A percentile compares a stretch with the other conserved stretches of the same genome.
phyloP scores from a whole-genome alignment of 2,797 vertebrate species.

The Brotula barbata region DNA sequence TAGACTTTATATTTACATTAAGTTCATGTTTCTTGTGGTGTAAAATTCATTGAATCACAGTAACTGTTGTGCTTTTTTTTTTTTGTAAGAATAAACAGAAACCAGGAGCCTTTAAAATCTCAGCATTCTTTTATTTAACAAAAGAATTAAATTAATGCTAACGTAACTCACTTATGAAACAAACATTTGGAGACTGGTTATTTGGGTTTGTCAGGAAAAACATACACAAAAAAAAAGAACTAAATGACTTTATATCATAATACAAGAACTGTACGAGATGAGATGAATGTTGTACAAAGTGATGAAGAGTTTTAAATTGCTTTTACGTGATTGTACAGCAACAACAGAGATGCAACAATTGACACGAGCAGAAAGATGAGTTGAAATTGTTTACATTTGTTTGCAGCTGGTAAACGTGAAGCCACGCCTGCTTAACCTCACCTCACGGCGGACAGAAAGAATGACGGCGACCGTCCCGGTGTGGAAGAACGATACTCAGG shows the following conservation, averaged over 20 bases:
- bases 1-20: constrained; percentile 17
- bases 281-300: constrained; percentile 60
- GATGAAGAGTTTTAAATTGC: neutral
- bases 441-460: no score
- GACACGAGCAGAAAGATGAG: no score
- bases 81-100: neutral
- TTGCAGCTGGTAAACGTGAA: constrained; percentile 4
- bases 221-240: constrained; percentile 41
- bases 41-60: no score
- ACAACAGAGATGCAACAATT: no score
- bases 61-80: no score
- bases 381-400: neutral
- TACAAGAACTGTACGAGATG: constrained; percentile 54
- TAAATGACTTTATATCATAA: constrained; percentile 42
- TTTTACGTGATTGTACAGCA: constrained; percentile 40
- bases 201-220: constrained; percentile 50
- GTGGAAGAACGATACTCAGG: no score
- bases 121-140: constrained; percentile 67
- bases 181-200: constrained; percentile 46
- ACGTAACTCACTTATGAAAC: constrained; percentile 37
- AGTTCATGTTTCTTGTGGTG: neutral
- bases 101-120: constrained; percentile 18
- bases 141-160: constrained; percentile 69
- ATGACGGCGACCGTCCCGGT: no score
- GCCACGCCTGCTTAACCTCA: neutral